Base-by-base conservation (phyloP, 2,797 vertebrate species). In the Poeciliopsis infans region DNA sequence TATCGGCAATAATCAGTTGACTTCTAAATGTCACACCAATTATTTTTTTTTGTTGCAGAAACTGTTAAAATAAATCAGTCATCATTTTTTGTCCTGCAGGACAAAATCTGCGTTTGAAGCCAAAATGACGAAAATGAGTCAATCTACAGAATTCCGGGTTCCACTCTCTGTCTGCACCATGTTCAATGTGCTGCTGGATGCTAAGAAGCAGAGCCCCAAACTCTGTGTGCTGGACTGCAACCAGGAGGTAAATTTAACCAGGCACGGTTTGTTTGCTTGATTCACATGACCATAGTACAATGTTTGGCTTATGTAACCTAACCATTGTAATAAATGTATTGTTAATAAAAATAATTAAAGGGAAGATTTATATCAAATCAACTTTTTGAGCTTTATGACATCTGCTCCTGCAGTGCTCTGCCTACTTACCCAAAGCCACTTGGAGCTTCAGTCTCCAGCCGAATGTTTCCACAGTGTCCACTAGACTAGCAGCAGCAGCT, bases 161-260 rank as follows among this genome's bases (percentile, higher is more conserved):
- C 95, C 97, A 15, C 87, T 95, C 72, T 97, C 96, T 0, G 88
- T 99, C 81, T 99, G 98, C 88, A 98, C 98, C 5, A 99, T 99
- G 98, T 97, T 99, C 92, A 99, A 99, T 10, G 94, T 99, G 33
- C 91, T 99, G 85, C 97, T 94, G 96, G 98, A 91, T 53, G 98
- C 98, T 89, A 98, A 97, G 93, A 98, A 97, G 79, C 98, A 98
- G 91, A 97, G 96, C 46, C 94, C 96, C 91, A 98, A 98, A 84
- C 98, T 99, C 68, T 99, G 98, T 79, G 95, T 97, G 80, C 94
- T 98, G 88, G 97, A 98, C 91, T 95, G 95, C 43, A 96, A 96
- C 4, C 97, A 98, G 87, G 98, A 99, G 97, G 98, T 99, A 94
- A 78, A 75, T 13, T 18, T 71, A 45, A 75, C 43, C 8, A 39